Conservation (phyloP, 2,113 vertebrate genomes). For the Emydura subglobosa region DNA sequence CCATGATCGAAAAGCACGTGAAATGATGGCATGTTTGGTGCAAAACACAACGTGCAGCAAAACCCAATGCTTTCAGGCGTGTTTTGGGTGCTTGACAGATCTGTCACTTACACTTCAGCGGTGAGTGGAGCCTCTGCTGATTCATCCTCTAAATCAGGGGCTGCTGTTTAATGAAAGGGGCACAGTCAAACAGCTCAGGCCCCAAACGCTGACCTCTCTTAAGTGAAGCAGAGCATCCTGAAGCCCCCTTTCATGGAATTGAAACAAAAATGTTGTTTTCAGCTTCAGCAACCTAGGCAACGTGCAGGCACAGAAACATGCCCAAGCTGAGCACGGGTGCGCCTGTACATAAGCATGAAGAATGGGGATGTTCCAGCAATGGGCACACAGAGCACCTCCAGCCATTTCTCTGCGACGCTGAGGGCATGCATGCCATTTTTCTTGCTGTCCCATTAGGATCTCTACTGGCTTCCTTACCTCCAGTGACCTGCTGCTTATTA, state of each 20-base stretch:
- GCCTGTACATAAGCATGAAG: background rate
- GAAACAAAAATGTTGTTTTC: background rate
- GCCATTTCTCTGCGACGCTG: background rate
- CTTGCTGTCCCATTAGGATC: background rate
- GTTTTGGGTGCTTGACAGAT: conserved; percentile 28
- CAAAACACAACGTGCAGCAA: background rate
- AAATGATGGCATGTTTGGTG: background rate
- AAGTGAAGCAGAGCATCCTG: conserved; percentile 26
- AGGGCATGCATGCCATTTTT: background rate
- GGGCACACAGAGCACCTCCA: background rate
- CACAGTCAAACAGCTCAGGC: conserved; percentile 48
- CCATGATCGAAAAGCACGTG: background rate
- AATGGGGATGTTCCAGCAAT: background rate
- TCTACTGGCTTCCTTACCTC: background rate
- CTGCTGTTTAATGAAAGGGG: conserved; percentile 58
- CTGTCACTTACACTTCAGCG: background rate
- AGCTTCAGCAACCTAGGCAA: background rate
- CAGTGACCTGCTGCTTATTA: background rate
- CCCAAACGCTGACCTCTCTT: conserved; percentile 32
- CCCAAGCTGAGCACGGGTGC: background rate
- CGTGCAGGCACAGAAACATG: background rate
- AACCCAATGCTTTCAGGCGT: background rate
- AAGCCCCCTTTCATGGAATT: background rate
- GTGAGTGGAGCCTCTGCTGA: conserved; percentile 37
- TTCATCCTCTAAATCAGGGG: conserved; percentile 57